Percentiles rank a stretch among this genome's conserved stretches.
Conservation (phyloP, 2,888 invertebrate genomes). For the Herminia tarsipennalis region DNA sequence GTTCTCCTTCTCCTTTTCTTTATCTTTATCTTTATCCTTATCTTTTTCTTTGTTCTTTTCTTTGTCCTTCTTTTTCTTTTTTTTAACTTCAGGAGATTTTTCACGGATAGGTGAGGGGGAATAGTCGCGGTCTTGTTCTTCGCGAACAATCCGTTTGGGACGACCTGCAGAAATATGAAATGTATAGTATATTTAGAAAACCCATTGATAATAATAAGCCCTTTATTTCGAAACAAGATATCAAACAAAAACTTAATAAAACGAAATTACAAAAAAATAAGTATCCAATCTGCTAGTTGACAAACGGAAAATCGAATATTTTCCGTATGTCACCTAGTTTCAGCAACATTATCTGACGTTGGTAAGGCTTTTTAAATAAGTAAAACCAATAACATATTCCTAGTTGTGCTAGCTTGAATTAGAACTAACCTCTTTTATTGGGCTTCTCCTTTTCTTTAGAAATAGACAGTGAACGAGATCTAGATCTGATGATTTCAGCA, state of each 20-base stretch:
- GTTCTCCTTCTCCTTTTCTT: conserved; percentile 59
- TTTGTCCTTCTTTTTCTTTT: conserved; percentile 52
- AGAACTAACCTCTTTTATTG: conserved; percentile 60
- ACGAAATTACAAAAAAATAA: too few relatives aligned
- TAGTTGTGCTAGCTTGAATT: not conserved
- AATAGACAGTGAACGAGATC: conserved; percentile 76
- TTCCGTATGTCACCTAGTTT: too few relatives aligned
- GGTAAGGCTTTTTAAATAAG: too few relatives aligned
- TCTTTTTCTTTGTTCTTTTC: conserved; percentile 69
- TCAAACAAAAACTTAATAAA: too few relatives aligned
- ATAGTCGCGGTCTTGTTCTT: conserved; percentile 68
- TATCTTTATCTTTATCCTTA: conserved; percentile 68
- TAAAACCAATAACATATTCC: too few relatives aligned
- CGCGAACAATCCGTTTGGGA: conserved; percentile 49
- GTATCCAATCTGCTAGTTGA: too few relatives aligned
- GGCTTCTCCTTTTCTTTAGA: conserved; percentile 72
- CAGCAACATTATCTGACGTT: too few relatives aligned
- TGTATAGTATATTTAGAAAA: not conserved
- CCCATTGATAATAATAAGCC: not conserved
- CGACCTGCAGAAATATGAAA: conserved; percentile 53
- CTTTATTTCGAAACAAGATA: too few relatives aligned
- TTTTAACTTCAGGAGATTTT: conserved; percentile 60
- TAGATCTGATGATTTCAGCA: conserved; percentile 78
- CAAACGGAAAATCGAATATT: too few relatives aligned
- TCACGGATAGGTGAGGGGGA: conserved; percentile 68